Evolutionary conservation across 2,113 vertebrate species (phyloP), one percentile per base, ranked within the genome.

Genomic region (Sturnira hondurensis): DNA sequence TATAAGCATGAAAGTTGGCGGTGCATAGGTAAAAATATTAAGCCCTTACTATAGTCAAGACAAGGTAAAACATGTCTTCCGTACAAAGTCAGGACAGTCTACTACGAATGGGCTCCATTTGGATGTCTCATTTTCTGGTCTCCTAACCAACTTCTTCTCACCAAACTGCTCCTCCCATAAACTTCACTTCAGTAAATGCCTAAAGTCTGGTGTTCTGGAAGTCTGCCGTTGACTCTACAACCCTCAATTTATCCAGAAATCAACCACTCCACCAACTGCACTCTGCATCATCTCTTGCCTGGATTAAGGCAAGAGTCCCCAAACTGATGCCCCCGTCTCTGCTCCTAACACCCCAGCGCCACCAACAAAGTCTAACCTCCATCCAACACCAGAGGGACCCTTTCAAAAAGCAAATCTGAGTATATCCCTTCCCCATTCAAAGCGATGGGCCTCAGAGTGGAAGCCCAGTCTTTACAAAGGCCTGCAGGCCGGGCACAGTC

Each of bases 381-480:
- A 80, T 43, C 47, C 26, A 89, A 58, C 47, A 61, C 63, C 19
- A 31, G 12, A 63, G n/a, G 11, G 22, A 84, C 2, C 47, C 41
- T 84, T 96, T 80, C 47, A 83, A 93, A 96, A 76, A 52, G 36
- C 43, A 74, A 71, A 19, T 70, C 41, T 88, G 12, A 65, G 81
- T 83, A 54, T 50, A 93, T 28, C 7, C n/a, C 43, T 67, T 91
- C 63, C 86, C 6, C 65, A 38, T 61, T 47, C 43, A 92, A 80
- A 86, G 33, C 3, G 1, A 67, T 58, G 52, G 70, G 43, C 68
- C 50, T 65, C 67, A 7, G n/a, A 70, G 28, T 11, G 19, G 38
- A 78, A 89, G 28, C 43, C n/a, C 31, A 78, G 54, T 45, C 78
- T 15, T 43, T 22, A 58, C 45, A 80, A 76, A 95, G 47, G 45